Evolutionary conservation across 1,140 invertebrate species (phyloP), one percentile per base, ranked within the genome.

Genomic region (Monochamus saltuarius): DNA sequence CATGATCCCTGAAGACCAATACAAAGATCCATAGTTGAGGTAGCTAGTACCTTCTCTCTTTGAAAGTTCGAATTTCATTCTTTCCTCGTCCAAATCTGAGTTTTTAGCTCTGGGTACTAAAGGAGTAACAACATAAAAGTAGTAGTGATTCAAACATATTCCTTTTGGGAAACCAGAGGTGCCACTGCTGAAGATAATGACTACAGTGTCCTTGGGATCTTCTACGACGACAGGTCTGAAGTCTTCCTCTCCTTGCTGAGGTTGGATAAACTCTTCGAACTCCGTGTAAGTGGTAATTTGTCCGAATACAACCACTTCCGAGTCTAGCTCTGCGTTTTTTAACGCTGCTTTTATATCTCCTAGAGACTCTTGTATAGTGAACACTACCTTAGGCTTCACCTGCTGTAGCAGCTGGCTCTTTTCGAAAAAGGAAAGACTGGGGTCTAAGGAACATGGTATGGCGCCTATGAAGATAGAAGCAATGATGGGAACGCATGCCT

Each of bases 121-220:
- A 14, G 53, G 53, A 9, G 53, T 43, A 36, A 34, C 10, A 42
- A 45, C 11, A 17, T 40, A 45, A 16, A 66, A 56, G 29, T 59
- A 58, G 35, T 62, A 47, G 61, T 92, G 89, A 9, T 86, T 88
- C 9, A 91, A 70, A 74, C 85, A 84, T 0, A 90, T 90, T 19
- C 89, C 90, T 78, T 93, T 93, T 0, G 91, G 87, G 14, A 84
- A 74, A 36, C 91, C 89, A 34, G 89, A 91, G 1, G 90, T 92
- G n/a, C 90, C 90, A 64, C 88, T 90, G 1, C 89, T 84, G 62
- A 75, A 82, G 0, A 81, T 69, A 61, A 84, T 77, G 11, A 79
- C 60, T 16, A 73, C 71, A 1, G 74, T 76, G 40, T 72, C 67
- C 7, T 58, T 61, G 19, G 46, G 52, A 19, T 77, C 70, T 10